Evolutionary conservation across 2,797 vertebrate species (phyloP).

Genomic region (Myioborus melanocephalus): DNA sequence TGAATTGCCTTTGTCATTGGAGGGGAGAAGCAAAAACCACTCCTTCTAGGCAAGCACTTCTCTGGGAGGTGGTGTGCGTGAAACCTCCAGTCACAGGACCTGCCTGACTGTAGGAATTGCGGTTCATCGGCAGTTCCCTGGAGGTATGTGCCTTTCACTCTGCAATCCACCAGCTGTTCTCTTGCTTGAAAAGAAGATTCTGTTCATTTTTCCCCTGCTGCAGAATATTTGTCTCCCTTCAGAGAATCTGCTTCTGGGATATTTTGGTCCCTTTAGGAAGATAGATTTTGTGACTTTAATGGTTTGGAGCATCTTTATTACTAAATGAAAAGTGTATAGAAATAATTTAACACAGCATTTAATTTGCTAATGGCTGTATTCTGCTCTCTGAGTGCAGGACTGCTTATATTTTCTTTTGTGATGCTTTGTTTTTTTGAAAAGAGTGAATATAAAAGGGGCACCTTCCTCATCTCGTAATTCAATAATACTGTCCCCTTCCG

Average conservation of each 20-base stretch:
- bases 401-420: not conserved
- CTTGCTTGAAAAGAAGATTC: conserved; percentile 1
- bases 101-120: not conserved
- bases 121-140: conserved; percentile 6
- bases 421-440: not conserved
- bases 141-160: conserved; percentile 47
- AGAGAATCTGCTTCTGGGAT: not conserved
- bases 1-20: conserved; percentile 48
- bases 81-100: not conserved
- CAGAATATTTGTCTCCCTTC: not conserved
- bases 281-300: not conserved
- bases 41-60: conserved; percentile 5
- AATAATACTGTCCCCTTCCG: not conserved
- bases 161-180: conserved; percentile 1
- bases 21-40: conserved; percentile 35
- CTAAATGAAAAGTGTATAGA: not conserved
- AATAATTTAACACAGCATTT: not conserved
- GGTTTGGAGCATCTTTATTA: not conserved
- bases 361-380: not conserved
- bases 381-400: not conserved
- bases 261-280: not conserved
- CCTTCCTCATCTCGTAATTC: not conserved
- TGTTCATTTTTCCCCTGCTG: not conserved
- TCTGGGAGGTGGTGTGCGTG: not conserved
- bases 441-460: not conserved